Percentiles rank a stretch among this genome's conserved stretches.
Evolutionary conservation across 2,113 vertebrate genomes (phyloP).

Genomic region (Pionites leucogaster): DNA sequence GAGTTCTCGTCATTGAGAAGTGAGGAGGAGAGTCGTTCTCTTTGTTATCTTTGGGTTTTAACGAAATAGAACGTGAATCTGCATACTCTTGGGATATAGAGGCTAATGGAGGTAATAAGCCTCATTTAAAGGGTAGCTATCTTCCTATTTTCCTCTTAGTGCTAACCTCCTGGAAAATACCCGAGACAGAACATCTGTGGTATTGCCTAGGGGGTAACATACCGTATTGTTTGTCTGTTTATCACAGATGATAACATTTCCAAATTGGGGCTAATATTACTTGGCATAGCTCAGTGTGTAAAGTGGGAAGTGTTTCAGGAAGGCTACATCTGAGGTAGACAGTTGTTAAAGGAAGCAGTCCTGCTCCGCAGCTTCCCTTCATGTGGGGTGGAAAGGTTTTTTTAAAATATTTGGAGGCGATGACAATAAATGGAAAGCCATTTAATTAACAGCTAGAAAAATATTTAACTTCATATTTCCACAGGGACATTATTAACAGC

Average conservation of each 20-base stretch:
- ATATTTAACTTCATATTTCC: not conserved
- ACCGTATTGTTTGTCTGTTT: not conserved
- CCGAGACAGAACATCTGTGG: not conserved
- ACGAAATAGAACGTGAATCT: rapidly evolving
- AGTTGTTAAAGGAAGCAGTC: not conserved
- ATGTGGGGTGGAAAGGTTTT: not conserved
- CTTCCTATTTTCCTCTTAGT: too few species aligned
- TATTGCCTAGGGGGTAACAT: too few species aligned
- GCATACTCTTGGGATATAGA: rapidly evolving
- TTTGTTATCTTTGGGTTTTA: rapidly evolving
- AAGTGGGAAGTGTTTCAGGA: not conserved
- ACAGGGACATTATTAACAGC: not conserved
- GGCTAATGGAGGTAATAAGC: not conserved
- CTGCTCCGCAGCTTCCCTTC: not conserved
- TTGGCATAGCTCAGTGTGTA: rapidly evolving
- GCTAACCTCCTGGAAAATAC: not conserved
- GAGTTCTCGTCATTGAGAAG: not conserved
- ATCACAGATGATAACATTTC: not conserved
- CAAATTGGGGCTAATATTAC: rapidly evolving
- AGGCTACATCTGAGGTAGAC: too few species aligned
- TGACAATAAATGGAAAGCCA: not conserved
- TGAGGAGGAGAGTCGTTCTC: not conserved
- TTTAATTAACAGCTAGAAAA: not conserved
- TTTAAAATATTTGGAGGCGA: not conserved
- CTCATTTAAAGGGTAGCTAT: not conserved